Evolutionary conservation across 2,797 vertebrate genomes (phyloP).

Genomic region (Clarias laeviceps): DNA sequence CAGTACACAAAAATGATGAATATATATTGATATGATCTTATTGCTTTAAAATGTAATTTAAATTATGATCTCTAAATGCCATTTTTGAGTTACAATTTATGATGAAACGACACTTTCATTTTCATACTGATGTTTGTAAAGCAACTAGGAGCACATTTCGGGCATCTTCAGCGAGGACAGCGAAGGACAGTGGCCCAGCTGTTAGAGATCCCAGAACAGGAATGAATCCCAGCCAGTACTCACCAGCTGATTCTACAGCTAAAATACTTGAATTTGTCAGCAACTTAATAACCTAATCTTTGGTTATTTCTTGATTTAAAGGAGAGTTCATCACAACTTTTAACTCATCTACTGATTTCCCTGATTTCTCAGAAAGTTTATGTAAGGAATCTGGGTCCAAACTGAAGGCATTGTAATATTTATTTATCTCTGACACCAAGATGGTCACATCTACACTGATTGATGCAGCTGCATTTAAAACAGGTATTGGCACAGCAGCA

Average conservation of each 20-base stretch:
- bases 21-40: not conserved
- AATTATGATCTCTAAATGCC: not conserved
- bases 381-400: slow-evolving; percentile 69
- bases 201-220: slow-evolving; percentile 30
- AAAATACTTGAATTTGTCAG: not conserved
- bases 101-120: not conserved
- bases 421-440: slow-evolving; percentile 61
- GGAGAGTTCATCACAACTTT: slow-evolving; percentile 46
- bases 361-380: slow-evolving; percentile 66
- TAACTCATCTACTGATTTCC: slow-evolving; percentile 65
- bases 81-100: not conserved
- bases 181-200: slow-evolving; percentile 36
- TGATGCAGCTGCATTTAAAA: slow-evolving; percentile 52
- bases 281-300: slow-evolving; percentile 12
- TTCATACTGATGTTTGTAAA: slow-evolving; percentile 21
- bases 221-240: slow-evolving; percentile 2
- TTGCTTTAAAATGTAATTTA: not conserved
- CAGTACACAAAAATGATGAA: no score
- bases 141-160: slow-evolving; percentile 27
- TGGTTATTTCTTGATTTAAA: slow-evolving; percentile 39
- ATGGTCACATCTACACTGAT: slow-evolving; percentile 64
- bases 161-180: slow-evolving; percentile 44
- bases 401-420: slow-evolving; percentile 69
- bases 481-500: slow-evolving; percentile 60
- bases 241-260: not conserved